Percentiles rank a stretch among this genome's conserved stretches.
phyloP scores from a whole-genome alignment of 1,140 invertebrate genomes.

The Meloidogyne hapla region DNA sequence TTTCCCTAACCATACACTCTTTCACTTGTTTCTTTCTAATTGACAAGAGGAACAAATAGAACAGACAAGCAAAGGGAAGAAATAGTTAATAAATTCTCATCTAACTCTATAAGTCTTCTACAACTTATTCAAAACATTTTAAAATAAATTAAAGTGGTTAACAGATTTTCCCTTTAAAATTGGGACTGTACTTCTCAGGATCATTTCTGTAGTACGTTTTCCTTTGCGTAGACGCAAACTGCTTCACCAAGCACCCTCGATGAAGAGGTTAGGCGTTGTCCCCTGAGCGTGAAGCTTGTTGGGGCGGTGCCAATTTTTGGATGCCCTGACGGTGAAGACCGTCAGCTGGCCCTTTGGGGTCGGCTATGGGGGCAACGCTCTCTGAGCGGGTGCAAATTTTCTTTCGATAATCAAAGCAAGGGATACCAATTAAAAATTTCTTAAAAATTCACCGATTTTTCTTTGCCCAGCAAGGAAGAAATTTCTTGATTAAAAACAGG shows the following conservation, averaged over 20 bases:
- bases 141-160: neutral
- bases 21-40: neutral
- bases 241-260: constrained; percentile 26
- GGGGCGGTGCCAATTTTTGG: neutral
- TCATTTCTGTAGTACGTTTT: constrained; percentile 29
- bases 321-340: neutral
- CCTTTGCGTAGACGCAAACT: constrained; percentile 16
- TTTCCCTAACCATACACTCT: no score
- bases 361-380: constrained; percentile 3
- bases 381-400: neutral
- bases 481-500: constrained; percentile 23
- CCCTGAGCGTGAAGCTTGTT: constrained; percentile 23
- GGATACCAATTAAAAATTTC: no score
- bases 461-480: neutral
- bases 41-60: neutral
- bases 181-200: constrained; percentile 32
- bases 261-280: constrained; percentile 24
- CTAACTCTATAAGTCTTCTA: neutral
- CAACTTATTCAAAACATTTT: neutral
- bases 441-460: constrained; percentile 1
- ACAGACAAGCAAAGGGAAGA: neutral
- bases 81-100: neutral
- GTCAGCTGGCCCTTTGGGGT: neutral
- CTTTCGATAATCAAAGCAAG: no score
- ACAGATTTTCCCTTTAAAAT: neutral